Evolutionary conservation across 2,113 vertebrate species (phyloP).

Genomic region (Campylomormyrus tamandua): DNA sequence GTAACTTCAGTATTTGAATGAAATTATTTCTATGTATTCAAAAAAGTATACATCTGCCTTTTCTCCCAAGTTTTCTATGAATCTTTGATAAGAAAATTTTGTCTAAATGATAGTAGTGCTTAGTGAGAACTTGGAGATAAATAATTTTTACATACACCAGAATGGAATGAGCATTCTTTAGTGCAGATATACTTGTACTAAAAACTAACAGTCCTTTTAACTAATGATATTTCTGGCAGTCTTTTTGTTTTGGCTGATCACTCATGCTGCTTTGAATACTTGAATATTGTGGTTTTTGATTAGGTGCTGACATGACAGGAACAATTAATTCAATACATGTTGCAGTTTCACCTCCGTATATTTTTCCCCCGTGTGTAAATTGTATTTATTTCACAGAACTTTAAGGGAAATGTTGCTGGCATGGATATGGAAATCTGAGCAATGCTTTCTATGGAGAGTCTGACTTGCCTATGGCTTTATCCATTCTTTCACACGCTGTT

Average conservation of each 20-base stretch:
- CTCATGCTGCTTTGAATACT: neutral
- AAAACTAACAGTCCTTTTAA: neutral
- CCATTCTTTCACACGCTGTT: neutral
- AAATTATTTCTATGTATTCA: neutral
- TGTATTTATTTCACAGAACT: neutral
- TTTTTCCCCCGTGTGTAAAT: neutral
- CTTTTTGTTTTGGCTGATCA: neutral
- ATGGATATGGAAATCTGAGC: neutral
- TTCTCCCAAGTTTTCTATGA: neutral
- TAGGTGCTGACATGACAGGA: neutral
- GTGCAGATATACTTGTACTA: neutral
- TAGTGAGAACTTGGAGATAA: neutral
- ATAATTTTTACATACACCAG: neutral
- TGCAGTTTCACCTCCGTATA: neutral
- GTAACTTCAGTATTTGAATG: neutral
- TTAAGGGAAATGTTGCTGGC: neutral
- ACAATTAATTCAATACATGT: neutral
- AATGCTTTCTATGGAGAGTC: neutral
- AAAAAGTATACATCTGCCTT: neutral
- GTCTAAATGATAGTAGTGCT: neutral
- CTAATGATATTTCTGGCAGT: neutral
- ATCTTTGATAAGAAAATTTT: neutral
- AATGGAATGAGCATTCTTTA: neutral
- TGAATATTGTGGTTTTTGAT: neutral
- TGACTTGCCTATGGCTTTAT: neutral